phyloP scores from a whole-genome alignment of 2,113 vertebrate species.

The Cygnus atratus region DNA sequence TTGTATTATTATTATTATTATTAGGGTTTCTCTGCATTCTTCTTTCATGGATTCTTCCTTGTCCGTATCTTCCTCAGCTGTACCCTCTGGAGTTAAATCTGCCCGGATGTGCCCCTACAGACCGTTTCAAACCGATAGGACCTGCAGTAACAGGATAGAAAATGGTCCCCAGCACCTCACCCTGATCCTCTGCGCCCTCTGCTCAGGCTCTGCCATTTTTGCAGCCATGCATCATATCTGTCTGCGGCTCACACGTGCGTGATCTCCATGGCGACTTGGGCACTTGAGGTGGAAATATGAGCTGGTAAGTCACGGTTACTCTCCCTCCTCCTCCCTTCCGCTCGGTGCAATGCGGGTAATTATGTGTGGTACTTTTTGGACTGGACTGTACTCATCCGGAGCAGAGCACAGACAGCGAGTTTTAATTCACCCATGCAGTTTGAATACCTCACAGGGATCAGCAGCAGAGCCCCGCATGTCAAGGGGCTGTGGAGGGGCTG shows the following conservation, averaged over 20 bases:
- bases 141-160: background rate
- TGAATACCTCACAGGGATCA: background rate
- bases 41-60: background rate
- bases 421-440: background rate
- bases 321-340: background rate
- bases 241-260: background rate
- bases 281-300: conserved; percentile 15
- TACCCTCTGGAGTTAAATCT: background rate
- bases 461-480: background rate
- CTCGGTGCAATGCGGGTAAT: background rate
- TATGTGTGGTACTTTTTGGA: background rate
- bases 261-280: conserved; percentile 18
- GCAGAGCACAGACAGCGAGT: background rate
- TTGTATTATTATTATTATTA: rapidly evolving
- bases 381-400: background rate
- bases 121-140: background rate
- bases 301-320: background rate
- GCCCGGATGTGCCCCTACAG: background rate
- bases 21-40: background rate
- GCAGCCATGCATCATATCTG: background rate
- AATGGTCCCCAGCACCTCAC: background rate
- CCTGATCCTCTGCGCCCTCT: background rate
- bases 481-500: too few relatives aligned
- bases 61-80: background rate
- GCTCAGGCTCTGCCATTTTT: background rate